Evolutionary conservation across 2,113 vertebrate genomes (phyloP), one percentile per base, ranked within the genome.

Genomic region (Ginglymostoma cirratum): DNA sequence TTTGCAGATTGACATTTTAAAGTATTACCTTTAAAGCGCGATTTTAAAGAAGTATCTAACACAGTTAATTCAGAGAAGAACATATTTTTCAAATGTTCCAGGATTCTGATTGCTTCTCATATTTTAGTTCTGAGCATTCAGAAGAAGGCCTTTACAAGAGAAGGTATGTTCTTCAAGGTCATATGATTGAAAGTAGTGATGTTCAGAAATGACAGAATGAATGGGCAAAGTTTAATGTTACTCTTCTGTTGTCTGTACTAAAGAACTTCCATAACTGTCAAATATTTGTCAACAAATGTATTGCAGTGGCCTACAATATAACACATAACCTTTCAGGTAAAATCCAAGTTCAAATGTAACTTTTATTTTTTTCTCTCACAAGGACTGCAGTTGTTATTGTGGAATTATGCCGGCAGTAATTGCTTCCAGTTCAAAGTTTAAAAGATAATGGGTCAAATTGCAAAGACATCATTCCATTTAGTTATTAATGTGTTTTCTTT

Each of bases 341-440:
- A 94, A 30, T 72, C 17, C 42, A 95, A 45, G 94, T 72, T 95
- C n/a, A 52, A 72, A 45, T 48, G 66, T 94, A 95, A 95, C 42
- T 69, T 69, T 94, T 76, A 48, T 95, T 95, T 27, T n/a, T 52
- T 52, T 95, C 6, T 72, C 69, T 48, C 65, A 94, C 69, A 72
- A 72, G 34, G 72, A 95, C 38, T 27, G 52, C 94, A 76, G 42
- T 70, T 6, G 69, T 42, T 72, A 70, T 94, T 27, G 30, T 72
- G 67, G 94, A 95, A 72, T 95, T 70, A 95, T 5, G 67, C 52
- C 34, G 67, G 72, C 67, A 95, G 48, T 61, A 90, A 90, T 90
- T 90, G 48, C 87, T 72, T 95, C 42, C 69, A 48, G 94, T 95
- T 72, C 48, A 72, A 95, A 95, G 94, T 95, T 95, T 21, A 76